Percentiles rank a stretch among this genome's conserved stretches.
Evolutionary conservation across 2,113 vertebrate species (phyloP).

Genomic region (Syngnathus typhle): DNA sequence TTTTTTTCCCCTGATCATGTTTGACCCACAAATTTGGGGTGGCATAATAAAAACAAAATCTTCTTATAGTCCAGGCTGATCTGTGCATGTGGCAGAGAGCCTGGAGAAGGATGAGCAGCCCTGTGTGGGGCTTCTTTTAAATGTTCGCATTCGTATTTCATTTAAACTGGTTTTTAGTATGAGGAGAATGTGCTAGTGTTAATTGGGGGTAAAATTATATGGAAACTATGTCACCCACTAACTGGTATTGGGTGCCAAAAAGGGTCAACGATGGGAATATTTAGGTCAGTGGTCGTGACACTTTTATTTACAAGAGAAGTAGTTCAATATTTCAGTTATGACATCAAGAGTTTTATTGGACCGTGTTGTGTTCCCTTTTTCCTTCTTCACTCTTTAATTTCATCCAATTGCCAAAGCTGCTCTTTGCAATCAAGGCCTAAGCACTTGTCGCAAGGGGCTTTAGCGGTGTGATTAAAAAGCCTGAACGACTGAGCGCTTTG

Average conservation of each 20-base stretch:
- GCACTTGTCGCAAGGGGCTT: conserved; percentile 49
- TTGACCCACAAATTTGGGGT: conserved; percentile 41
- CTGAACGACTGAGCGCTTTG: conserved; percentile 35
- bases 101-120: conserved; percentile 33
- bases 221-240: background rate
- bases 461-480: conserved; percentile 60
- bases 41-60: conserved; percentile 42
- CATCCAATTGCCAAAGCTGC: conserved; percentile 62
- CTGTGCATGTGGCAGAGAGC: conserved; percentile 55
- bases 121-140: conserved; percentile 13
- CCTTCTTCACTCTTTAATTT: conserved; percentile 53
- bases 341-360: conserved; percentile 17
- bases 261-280: background rate
- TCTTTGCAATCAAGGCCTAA: conserved; percentile 63
- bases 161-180: background rate
- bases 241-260: conserved; percentile 3
- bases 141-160: background rate
- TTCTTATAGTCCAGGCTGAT: conserved; percentile 57
- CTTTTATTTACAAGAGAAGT: background rate
- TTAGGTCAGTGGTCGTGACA: background rate
- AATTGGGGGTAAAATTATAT: background rate
- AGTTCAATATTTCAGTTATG: conserved; percentile 12
- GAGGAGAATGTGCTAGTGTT: background rate
- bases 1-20: background rate
- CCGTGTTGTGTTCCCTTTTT: background rate